Evolutionary conservation across 2,113 vertebrate species (phyloP), one percentile per base, ranked within the genome.

Genomic region (Paratilapia polleni): DNA sequence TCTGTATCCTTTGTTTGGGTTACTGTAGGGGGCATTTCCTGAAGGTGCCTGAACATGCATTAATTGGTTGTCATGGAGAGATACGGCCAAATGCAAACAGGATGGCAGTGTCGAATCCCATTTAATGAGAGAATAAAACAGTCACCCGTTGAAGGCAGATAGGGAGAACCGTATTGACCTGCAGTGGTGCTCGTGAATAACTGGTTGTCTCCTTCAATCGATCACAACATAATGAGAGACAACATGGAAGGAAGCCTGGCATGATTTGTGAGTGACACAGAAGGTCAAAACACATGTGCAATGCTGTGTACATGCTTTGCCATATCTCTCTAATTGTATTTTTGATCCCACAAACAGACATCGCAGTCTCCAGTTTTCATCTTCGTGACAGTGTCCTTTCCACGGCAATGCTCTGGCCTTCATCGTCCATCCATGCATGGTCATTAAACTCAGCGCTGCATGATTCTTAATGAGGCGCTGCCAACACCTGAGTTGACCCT

Each of bases 1-100:
- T 87, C 17, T 2, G 8, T 66, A 78, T 91, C 84, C 80, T 90
- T 93, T 92, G 88, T 89, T 47, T 78, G 62, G 88, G 81, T 85
- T 88, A 80, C 88, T 94, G 88, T 91, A 61, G 77, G 80, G 87
- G 85, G 82, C 82, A 87, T 89, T 85, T 93, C 88, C 87, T 87
- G 59, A 59, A 73, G 89, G 86, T 87, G 87, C 86, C 88, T 81
- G 88, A 91, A 93, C 92, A 94, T 90, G 87, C 88, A 89, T 94
- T 94, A 94, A 93, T 94, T 94, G 92, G 87, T 91, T 94, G 91
- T 95, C 94, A 93, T 91, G 84, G 88, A 89, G 92, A 94, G 92
- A 94, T 92, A 91, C 58, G 78, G 85, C 78, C 90, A 91, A 90
- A 94, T 84, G 81, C 78, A 84, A 89, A 87, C n/a, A 26, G 87